A percentile compares a stretch with the other conserved stretches of the same genome.
Conservation (phyloP, 1,140 invertebrate species). For the Aphaenogaster floridana region DNA sequence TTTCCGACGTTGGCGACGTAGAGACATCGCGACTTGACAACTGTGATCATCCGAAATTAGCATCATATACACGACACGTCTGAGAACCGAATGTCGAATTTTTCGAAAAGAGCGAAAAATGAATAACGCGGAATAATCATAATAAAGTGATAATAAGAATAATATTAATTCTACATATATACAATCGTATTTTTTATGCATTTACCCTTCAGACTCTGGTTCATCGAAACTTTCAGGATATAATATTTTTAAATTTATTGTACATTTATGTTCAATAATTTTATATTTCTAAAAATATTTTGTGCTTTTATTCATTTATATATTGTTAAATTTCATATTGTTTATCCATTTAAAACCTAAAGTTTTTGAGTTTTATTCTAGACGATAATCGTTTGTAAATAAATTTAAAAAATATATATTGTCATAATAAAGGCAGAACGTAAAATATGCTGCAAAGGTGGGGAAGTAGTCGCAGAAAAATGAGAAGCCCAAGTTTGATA, state of each 20-base stretch:
- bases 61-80: not conserved
- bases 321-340: not conserved
- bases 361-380: not conserved
- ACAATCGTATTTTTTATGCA: not conserved
- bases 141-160: not conserved
- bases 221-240: not conserved
- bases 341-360: not conserved
- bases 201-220: not conserved
- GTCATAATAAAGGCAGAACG: not conserved
- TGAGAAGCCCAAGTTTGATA: slow-evolving; percentile 60
- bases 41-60: slow-evolving; percentile 28
- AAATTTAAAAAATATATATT: not conserved
- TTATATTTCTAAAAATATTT: slow-evolving; percentile 2
- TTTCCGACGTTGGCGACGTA: slow-evolving; percentile 6
- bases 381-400: not conserved
- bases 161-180: not conserved
- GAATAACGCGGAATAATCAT: not conserved
- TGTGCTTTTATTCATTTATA: not conserved
- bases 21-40: slow-evolving; percentile 32
- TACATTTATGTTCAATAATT: not conserved
- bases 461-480: slow-evolving; percentile 41
- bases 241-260: slow-evolving; percentile 5
- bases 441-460: not conserved
- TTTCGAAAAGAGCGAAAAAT: not conserved
- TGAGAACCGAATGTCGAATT: not conserved